Evolutionary conservation across 1,140 invertebrate genomes (phyloP), one percentile per base, ranked within the genome.

Genomic region (Drosophila mauritiana): DNA sequence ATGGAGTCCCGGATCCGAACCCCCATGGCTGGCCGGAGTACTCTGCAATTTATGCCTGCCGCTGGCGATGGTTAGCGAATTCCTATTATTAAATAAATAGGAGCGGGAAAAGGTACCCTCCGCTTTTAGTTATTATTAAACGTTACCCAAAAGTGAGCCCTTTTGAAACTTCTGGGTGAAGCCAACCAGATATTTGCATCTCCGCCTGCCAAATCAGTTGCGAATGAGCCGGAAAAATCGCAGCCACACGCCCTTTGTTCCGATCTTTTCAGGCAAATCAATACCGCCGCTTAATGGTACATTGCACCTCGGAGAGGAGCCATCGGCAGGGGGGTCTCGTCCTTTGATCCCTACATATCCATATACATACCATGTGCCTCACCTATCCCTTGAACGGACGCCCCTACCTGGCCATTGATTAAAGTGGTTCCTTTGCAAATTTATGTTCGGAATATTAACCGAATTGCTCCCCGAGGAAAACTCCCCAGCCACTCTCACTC

Each of bases 391-490:
- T 12, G 31, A 37, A 22, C 49, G 53, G 59, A 37, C 52, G 46
- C 46, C 46, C 34, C 78, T 43, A 65, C 62, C 68, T 84, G 84
- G 78, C 80, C 84, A 88, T 88, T 88, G 84, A 88, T 88, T 88
- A 88, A 88, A 88, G 84, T 88, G 80, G 73, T 89, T 84, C 76
- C 68, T 73, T 88, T 89, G 84, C 85, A 88, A 88, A 88, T 88
- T 88, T 88, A 88, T 88, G 84, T 89, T 80, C 76, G 62, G 88
- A 89, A 89, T 88, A 88, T 88, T 88, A 88, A 88, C 84, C 73
- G 75, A 88, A 88, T 88, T 80, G 84, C 84, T 88, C 84, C 84
- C 84, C 76, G 80, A 84, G 84, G 84, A 88, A 68, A 86, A 88
- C 84, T 80, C 84, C 67, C 69, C 46, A 45, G 62, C 65, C 62